Conservation (phyloP, 2,113 vertebrate species). For the Eublepharis macularius region DNA sequence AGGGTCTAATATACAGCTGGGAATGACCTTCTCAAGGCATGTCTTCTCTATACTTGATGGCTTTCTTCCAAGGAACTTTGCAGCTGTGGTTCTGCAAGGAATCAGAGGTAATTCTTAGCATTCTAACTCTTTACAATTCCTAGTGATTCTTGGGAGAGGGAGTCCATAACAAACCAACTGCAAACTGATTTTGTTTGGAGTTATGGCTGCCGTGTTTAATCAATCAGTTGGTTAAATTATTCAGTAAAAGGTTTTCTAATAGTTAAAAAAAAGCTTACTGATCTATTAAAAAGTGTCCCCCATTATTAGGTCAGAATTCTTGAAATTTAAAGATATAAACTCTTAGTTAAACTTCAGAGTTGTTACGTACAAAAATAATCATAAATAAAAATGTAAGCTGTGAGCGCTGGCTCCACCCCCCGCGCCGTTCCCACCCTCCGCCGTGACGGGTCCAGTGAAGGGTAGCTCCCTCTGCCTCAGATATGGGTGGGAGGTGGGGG, state of each 20-base stretch:
- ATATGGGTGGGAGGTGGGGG: no score
- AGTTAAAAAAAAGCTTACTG: not conserved
- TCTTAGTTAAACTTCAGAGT: no score
- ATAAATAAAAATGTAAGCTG: no score
- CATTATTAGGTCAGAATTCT: not conserved
- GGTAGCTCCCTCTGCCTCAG: no score
- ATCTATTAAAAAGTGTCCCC: not conserved
- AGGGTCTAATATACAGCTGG: not conserved
- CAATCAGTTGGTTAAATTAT: not conserved
- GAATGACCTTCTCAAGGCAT: not conserved
- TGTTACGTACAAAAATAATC: no score
- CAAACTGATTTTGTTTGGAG: not conserved
- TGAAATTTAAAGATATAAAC: not conserved
- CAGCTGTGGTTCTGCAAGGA: not conserved
- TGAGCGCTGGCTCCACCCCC: no score
- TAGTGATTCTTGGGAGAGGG: not conserved
- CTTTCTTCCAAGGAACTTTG: not conserved
- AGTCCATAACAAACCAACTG: not conserved
- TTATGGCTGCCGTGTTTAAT: not conserved
- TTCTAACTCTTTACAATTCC: not conserved
- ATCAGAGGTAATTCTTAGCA: not conserved
- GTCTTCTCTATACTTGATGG: not conserved
- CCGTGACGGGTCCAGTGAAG: no score
- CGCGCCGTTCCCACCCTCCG: no score
- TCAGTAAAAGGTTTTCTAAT: no score